Evolutionary conservation across 2,797 vertebrate genomes (phyloP).

Genomic region (Hyperoplus lanceolatus): DNA sequence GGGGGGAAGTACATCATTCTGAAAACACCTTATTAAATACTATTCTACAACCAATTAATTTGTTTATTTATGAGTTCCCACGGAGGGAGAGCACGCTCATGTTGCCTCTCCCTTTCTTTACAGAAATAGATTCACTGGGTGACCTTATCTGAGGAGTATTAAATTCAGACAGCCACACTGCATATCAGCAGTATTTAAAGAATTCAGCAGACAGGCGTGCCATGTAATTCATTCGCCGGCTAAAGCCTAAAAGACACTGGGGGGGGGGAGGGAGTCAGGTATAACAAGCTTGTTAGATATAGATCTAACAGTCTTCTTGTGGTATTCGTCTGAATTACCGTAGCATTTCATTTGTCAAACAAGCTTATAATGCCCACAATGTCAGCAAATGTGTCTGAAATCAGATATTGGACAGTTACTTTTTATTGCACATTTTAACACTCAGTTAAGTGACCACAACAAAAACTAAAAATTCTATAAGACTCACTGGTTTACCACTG

Average conservation of each 20-base stretch:
- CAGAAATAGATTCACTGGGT: slow-evolving; percentile 69
- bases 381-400: background rate
- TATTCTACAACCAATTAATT: background rate
- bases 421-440: background rate
- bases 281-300: background rate
- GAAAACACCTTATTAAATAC: background rate
- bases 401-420: background rate
- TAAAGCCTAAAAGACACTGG: background rate
- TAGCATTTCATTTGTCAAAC: background rate
- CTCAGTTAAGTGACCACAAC: background rate
- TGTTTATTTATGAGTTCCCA: slow-evolving; percentile 3
- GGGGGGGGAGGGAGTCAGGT: too few species aligned
- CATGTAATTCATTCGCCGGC: slow-evolving; percentile 37
- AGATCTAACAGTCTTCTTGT: background rate
- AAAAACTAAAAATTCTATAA: background rate
- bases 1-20: background rate
- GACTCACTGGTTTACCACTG: too few species aligned
- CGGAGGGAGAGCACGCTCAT: slow-evolving; percentile 16
- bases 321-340: background rate
- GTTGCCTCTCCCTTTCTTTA: slow-evolving; percentile 55
- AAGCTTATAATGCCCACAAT: background rate
- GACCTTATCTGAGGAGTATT: slow-evolving; percentile 73
- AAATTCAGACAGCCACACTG: slow-evolving; percentile 69
- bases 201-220: slow-evolving; percentile 57
- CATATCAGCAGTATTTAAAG: slow-evolving; percentile 69